phyloP scores from a whole-genome alignment of 2,888 invertebrate genomes.

The Pharmacophagus antenor region DNA sequence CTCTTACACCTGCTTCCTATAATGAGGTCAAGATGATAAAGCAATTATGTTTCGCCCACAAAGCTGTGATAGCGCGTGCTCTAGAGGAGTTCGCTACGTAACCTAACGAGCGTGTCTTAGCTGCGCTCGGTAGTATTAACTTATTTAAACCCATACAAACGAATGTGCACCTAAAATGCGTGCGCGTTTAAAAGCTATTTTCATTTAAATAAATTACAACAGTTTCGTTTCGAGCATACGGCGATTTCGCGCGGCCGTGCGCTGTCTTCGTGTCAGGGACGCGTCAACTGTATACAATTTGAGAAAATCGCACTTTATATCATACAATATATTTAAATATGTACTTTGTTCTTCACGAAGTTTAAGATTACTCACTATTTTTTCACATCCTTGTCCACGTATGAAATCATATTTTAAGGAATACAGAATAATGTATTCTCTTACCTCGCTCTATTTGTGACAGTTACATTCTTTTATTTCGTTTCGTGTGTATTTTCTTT shows the following conservation, averaged over 20 bases:
- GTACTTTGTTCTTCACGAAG: too few species aligned
- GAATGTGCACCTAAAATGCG: neutral
- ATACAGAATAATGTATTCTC: too few species aligned
- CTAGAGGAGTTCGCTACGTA: slow-evolving; percentile 34
- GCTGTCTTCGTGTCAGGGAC: neutral
- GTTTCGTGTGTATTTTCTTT: too few species aligned
- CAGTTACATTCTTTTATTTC: too few species aligned
- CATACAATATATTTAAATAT: too few species aligned
- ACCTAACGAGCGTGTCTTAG: slow-evolving; percentile 41
- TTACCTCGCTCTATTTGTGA: too few species aligned
- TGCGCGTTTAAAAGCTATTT: neutral
- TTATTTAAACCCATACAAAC: slow-evolving; percentile 42
- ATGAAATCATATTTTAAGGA: too few species aligned
- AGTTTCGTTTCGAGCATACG: neutral
- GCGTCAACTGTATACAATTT: neutral
- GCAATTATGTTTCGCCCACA: slow-evolving; percentile 42
- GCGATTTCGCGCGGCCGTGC: neutral
- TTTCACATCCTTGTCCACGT: too few species aligned
- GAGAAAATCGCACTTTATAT: too few species aligned
- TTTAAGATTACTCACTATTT: too few species aligned
- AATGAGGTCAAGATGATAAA: slow-evolving; percentile 32
- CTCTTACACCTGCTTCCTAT: slow-evolving; percentile 13
- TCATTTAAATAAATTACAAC: neutral
- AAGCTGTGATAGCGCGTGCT: slow-evolving; percentile 34
- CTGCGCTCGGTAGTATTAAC: slow-evolving; percentile 44